phyloP scores from a whole-genome alignment of 2,888 invertebrate genomes.

The Caenorhabditis wallacei region DNA sequence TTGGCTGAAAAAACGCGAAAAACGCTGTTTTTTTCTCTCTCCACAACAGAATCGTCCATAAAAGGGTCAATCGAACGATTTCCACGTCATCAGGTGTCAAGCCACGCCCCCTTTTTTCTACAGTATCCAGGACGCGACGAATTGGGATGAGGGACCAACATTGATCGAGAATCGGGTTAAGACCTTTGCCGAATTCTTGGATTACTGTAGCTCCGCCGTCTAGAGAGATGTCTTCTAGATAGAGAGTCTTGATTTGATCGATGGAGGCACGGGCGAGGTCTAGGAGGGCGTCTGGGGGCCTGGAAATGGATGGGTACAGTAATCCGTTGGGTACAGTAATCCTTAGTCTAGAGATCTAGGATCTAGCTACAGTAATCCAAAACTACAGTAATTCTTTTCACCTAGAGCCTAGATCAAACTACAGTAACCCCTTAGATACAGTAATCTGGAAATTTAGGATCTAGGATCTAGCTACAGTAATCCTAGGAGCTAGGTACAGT shows the following conservation, averaged over 20 bases:
- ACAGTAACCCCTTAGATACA: too few relatives aligned
- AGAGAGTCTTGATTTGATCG: conserved; percentile 77
- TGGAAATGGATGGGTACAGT: not conserved
- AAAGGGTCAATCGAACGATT: conserved; percentile 75
- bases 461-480: too few relatives aligned
- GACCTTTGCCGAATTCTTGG: conserved; percentile 74
- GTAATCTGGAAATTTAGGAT: too few relatives aligned
- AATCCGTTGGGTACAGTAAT: too few relatives aligned
- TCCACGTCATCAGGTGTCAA: conserved; percentile 77
- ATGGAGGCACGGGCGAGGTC: conserved; percentile 72
- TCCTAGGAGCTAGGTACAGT: too few relatives aligned
- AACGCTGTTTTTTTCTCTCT: conserved; percentile 71
- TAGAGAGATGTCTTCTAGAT: conserved; percentile 76
- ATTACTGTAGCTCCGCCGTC: conserved; percentile 40
- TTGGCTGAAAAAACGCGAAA: conserved; percentile 68
- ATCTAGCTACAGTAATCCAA: too few relatives aligned
- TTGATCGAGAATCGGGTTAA: conserved; percentile 77
- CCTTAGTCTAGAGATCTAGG: too few relatives aligned
- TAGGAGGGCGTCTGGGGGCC: conserved; percentile 61
- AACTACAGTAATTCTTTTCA: too few relatives aligned
- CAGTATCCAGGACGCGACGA: conserved; percentile 75
- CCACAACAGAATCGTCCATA: conserved; percentile 77
- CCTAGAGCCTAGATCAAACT: too few relatives aligned
- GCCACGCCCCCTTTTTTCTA: conserved; percentile 55
- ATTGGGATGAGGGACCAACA: conserved; percentile 79